Evolutionary conservation across 2,113 vertebrate genomes (phyloP), one percentile per base, ranked within the genome.

Genomic region (Garra rufa): DNA sequence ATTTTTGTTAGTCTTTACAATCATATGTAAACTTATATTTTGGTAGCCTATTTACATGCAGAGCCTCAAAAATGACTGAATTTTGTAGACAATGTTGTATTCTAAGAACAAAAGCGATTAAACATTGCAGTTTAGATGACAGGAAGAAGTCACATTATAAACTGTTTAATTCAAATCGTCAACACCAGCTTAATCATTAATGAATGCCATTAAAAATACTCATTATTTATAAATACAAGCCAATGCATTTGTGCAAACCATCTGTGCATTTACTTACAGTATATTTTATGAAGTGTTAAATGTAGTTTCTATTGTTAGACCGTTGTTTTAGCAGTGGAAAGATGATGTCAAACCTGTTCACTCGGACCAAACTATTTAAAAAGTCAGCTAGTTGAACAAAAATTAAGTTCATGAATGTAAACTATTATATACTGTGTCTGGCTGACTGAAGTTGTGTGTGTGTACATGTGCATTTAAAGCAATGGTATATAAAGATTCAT

Each of bases 401-500:
- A 17, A 14, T 14, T 6, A 26, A 34, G 8, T 76, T 34, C 17
- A 34, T 34, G 61, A 69, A 50, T 52, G 57, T 79, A 79, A 44
- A 30, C 28, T 59, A 34, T 34, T n/a, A n/a, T n/a, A n/a, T n/a
- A n/a, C n/a, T 11, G 50, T 9, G 69, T n/a, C 19, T 70, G 67
- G 9, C 4, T 76, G 28, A 69, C 76, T 75, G 28, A 38, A 52
- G 41, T 69, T 9, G 15, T 34, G 38, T 76, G 83, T 75, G 55
- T 70, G 46, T 71, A 52, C 34, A 44, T 84, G 82, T 81, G 63
- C 50, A 61, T 26, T 11, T 85, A n/a, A 77, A 67, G 44, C 59
- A 80, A 78, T 79, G 34, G 19, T 65, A 75, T 8, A 50, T 38
- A 30, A 50, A 89, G 91, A 91, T 92, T 94, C 94, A 94, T 26